phyloP scores from a whole-genome alignment of 2,888 invertebrate genomes.

The Hyles lineata region DNA sequence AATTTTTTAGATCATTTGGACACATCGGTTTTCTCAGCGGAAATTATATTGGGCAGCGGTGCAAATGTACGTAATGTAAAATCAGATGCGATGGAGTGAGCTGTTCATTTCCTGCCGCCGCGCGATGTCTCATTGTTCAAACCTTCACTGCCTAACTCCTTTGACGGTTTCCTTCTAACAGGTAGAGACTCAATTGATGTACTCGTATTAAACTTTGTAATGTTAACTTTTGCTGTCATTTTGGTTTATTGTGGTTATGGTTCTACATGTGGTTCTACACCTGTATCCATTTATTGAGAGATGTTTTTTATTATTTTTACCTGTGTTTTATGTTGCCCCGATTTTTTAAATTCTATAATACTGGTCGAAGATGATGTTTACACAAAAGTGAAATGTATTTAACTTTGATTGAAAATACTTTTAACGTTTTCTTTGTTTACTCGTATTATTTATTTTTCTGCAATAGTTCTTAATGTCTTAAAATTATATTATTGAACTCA shows the following conservation, averaged over 20 bases:
- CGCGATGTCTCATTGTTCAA: not conserved
- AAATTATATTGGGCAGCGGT: not conserved
- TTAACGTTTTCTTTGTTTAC: not conserved
- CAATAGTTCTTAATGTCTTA: not conserved
- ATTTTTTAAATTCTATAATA: too few relatives aligned
- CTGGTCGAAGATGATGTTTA: too few relatives aligned
- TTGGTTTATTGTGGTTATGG: too few relatives aligned
- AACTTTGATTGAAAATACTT: too few relatives aligned
- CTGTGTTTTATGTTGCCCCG: too few relatives aligned
- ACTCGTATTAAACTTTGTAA: too few relatives aligned
- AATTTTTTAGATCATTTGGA: not conserved
- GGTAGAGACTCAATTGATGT: not conserved
- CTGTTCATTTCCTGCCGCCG: conserved; percentile 12
- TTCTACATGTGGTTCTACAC: too few relatives aligned
- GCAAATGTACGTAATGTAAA: not conserved
- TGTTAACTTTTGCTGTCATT: too few relatives aligned
- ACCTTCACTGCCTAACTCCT: not conserved
- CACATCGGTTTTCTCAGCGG: not conserved
- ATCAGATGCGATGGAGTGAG: conserved; percentile 13
- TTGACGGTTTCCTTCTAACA: not conserved
- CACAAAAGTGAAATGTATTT: too few relatives aligned
- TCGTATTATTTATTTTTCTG: not conserved
- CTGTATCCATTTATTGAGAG: too few relatives aligned
- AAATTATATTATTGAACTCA: conserved; percentile 2
- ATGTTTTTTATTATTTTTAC: too few relatives aligned